phyloP scores from a whole-genome alignment of 2,113 vertebrate genomes.

The Zonotrichia leucophrys region DNA sequence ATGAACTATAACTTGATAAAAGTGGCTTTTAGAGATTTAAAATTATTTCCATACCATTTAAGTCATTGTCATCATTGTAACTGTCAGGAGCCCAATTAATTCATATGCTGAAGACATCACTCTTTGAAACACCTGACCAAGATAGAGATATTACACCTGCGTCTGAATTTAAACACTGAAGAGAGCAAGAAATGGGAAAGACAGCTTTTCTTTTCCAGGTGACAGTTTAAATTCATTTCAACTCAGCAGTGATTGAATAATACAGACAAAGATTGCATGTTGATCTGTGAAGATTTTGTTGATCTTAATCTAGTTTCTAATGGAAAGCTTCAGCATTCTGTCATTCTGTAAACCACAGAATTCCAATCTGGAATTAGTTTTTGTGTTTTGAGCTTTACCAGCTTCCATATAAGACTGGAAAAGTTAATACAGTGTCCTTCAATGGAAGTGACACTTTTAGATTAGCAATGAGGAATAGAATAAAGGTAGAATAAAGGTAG shows the following conservation, averaged over 20 bases:
- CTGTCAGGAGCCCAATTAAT: not conserved
- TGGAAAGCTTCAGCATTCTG: not conserved
- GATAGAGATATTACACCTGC: not conserved
- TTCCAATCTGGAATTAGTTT: not conserved
- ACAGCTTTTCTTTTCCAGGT: not conserved
- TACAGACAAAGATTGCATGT: not conserved
- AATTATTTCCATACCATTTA: slow-evolving; percentile 16
- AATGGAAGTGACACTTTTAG: not conserved
- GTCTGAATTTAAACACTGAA: not conserved
- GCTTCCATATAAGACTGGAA: not conserved
- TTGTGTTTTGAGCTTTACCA: not conserved
- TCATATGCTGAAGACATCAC: not conserved
- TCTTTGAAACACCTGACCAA: not conserved
- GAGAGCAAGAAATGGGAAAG: not conserved
- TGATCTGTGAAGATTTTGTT: not conserved
- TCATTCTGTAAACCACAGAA: not conserved
- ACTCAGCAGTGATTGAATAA: not conserved
- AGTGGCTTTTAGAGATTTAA: not conserved
- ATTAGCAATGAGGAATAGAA: not conserved
- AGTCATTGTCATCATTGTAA: not conserved
- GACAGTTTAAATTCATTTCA: not conserved
- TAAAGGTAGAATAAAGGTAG: no score
- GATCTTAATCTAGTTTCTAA: not conserved
- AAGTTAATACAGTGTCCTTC: not conserved
- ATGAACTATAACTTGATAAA: not conserved